phyloP scores from a whole-genome alignment of 2,888 invertebrate genomes.

The Leptinotarsa tumamoca region DNA sequence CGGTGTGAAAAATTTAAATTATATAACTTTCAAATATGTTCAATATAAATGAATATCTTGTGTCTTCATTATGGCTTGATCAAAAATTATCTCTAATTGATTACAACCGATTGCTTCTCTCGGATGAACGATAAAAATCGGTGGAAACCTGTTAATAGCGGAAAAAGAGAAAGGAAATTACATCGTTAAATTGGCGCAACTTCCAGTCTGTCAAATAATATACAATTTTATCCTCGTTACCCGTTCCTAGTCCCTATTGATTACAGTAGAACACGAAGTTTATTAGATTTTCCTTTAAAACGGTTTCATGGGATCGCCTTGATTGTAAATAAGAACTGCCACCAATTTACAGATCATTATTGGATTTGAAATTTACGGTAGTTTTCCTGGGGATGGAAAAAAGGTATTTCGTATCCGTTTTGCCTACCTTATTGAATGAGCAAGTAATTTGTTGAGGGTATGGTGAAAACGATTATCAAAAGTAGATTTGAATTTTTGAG shows the following conservation, averaged over 20 bases:
- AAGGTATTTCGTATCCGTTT: background rate
- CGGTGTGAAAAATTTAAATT: no score
- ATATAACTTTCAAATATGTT: no score
- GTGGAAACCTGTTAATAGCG: conserved; percentile 10
- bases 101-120: background rate
- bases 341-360: conserved; percentile 6
- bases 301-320: conserved; percentile 2
- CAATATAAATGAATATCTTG: no score
- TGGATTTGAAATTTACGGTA: background rate
- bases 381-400: background rate
- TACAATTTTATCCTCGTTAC: conserved; percentile 16
- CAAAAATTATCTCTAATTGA: background rate
- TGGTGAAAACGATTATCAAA: no score
- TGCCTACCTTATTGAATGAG: no score
- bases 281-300: conserved; percentile 14
- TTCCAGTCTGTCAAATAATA: conserved; percentile 19
- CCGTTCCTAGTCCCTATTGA: conserved; percentile 15
- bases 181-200: conserved; percentile 21
- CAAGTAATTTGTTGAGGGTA: no score
- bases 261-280: conserved; percentile 15
- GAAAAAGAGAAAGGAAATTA: conserved; percentile 14
- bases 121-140: conserved; percentile 12
- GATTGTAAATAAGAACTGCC: conserved; percentile 8
- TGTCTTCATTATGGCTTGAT: no score
- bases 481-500: no score